Base-by-base conservation (phyloP, 2,888 invertebrate species). In the Troides aeacus region DNA sequence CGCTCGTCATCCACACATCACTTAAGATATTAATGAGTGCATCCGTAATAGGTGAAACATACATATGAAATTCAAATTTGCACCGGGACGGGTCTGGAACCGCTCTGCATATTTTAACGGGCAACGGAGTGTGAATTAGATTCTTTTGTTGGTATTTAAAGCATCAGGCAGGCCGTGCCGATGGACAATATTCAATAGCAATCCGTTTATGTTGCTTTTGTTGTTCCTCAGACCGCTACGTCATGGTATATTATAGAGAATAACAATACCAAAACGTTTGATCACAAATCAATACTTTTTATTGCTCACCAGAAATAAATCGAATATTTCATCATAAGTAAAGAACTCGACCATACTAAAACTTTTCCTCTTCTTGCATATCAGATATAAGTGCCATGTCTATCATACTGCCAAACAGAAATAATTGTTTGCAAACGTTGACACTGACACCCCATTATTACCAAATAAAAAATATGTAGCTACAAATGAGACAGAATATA, bases 41-140 rank as follows among this genome's bases (percentile, higher is more conserved):
- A 92, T 92, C 89, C 87, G 89, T 92, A 92, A 92, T 92, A 92
- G 90, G 88, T 83, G 90, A 90, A 92, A 90, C 91, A 92, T 91
- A 90, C 90, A 90, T 90, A 91, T 92, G 92, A 92, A 92, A 92
- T 92, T 92, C 90, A 92, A 92, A 92, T 92, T 91, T 89, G 89
- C 89, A 89, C 85, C 87, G 88, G 67, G 67, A 61, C 75, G 75
- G 86, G 85, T 80, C 87, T 86, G 90, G 86, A 89, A 87, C 89
- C 84, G 84, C 84, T 89, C 89, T 91, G 87, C 90, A 92, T 92
- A 90, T 91, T 92, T 92, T 90, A 92, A 89, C 89, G 91, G 87
- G 90, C 91, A 90, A 85, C 89, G 86, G 89, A 89, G 92, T 92
- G 92, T 90, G 90, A 92, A 92, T 92, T 92, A 91, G 88, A 92